Percentiles rank a stretch among this genome's conserved stretches.
These are phyloP conservation scores for Heliconius congener DNA, from an alignment of 1,140 invertebrate genomes.

Conservation along the genomic window DNA sequence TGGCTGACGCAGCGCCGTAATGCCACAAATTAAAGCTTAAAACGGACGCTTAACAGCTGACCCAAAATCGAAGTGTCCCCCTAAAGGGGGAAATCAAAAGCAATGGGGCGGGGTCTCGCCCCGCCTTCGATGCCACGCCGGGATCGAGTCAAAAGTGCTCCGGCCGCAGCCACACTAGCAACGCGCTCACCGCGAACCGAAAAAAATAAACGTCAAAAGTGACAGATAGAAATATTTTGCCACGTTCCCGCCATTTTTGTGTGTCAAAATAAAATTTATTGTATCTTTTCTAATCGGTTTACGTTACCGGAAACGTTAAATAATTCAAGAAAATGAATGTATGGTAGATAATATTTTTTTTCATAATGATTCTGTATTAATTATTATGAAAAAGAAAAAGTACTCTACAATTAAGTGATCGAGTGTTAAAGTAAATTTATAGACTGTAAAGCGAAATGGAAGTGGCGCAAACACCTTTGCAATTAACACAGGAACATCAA, in stretches of 20 bases:
- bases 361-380: slow-evolving; percentile 15
- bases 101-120: slow-evolving; percentile 73
- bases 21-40: slow-evolving; percentile 82
- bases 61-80: slow-evolving; percentile 75
- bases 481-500: slow-evolving; percentile 73
- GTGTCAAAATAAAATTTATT: not conserved
- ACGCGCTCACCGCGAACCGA: slow-evolving; percentile 40
- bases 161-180: slow-evolving; percentile 61
- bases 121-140: slow-evolving; percentile 65
- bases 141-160: slow-evolving; percentile 74
- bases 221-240: slow-evolving; percentile 20
- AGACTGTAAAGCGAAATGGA: slow-evolving; percentile 61
- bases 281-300: not conserved
- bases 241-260: slow-evolving; percentile 18
- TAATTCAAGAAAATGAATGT: too few relatives aligned
- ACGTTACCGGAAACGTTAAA: not conserved
- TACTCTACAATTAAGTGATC: not conserved
- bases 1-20: slow-evolving; percentile 65
- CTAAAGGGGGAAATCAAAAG: slow-evolving; percentile 58
- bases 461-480: slow-evolving; percentile 73
- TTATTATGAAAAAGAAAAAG: not conserved
- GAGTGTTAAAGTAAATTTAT: not conserved
- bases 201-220: slow-evolving; percentile 49
- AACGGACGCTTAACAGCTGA: slow-evolving; percentile 80
- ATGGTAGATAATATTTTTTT: not conserved